A percentile compares a stretch with the other conserved stretches of the same genome.
Conservation (phyloP, 2,888 invertebrate species). For the Stegophylla sp. region DNA sequence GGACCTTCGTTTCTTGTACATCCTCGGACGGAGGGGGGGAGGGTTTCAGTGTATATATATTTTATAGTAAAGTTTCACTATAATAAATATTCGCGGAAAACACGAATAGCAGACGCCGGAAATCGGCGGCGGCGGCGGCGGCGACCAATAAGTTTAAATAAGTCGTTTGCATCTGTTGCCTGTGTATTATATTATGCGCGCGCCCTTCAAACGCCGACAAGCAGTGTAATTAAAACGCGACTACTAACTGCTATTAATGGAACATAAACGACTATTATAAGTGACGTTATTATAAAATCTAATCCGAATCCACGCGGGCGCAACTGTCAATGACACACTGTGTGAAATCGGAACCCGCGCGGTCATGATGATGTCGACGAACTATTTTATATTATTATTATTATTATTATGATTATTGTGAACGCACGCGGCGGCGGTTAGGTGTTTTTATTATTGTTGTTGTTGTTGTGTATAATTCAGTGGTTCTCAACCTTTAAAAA, state of each 20-base stretch:
- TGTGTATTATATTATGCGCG: too few species aligned
- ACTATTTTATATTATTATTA: too few species aligned
- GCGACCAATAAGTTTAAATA: not conserved
- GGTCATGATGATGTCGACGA: not conserved
- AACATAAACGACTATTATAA: slow-evolving; percentile 41
- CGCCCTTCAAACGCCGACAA: too few species aligned
- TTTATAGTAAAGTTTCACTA: too few species aligned
- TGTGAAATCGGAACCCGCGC: slow-evolving; percentile 21
- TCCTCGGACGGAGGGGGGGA: too few species aligned
- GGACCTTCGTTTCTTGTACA: slow-evolving; percentile 29
- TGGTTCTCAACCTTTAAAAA: too few species aligned
- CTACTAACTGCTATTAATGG: slow-evolving; percentile 29
- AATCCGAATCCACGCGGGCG: slow-evolving; percentile 28
- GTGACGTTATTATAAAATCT: slow-evolving; percentile 13
- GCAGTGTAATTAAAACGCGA: slow-evolving; percentile 41
- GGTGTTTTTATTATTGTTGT: too few species aligned
- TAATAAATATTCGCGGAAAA: too few species aligned
- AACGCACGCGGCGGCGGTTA: too few species aligned
- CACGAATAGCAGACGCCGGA: not conserved
- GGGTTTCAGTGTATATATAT: not conserved
- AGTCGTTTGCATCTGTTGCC: slow-evolving; percentile 55
- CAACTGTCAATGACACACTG: slow-evolving; percentile 1
- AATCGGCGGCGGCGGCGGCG: not conserved
- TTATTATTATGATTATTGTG: too few species aligned
- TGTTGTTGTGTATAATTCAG: too few species aligned